These are phyloP conservation scores for Hipparchia sbordonii DNA, from an alignment of 2,888 invertebrate species.

Conservation along the genomic window DNA sequence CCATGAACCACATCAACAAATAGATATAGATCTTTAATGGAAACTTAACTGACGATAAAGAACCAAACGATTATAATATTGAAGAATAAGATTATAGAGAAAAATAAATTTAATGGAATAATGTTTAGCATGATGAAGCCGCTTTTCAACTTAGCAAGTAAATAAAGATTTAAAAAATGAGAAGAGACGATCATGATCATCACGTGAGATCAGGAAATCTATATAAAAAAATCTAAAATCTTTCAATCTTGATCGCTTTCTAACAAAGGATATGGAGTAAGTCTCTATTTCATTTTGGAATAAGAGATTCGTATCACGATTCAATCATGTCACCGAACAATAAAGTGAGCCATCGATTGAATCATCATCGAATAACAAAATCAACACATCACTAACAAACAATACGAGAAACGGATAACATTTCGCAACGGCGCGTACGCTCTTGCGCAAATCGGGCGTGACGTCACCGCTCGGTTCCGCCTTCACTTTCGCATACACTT, in stretches of 20 bases:
- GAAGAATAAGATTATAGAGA: too few relatives aligned
- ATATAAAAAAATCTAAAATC: too few relatives aligned
- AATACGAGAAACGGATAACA: conserved; percentile 56
- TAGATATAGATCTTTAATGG: too few relatives aligned
- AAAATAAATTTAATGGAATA: neutral
- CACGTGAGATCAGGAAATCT: too few relatives aligned
- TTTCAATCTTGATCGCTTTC: too few relatives aligned
- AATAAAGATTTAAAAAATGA: too few relatives aligned
- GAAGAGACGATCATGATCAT: too few relatives aligned
- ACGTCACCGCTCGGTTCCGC: conserved; percentile 78
- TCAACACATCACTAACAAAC: conserved; percentile 52
- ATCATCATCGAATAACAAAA: conserved; percentile 35
- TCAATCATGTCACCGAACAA: conserved; percentile 1
- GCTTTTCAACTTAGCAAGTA: neutral
- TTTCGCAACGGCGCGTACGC: conserved; percentile 69
- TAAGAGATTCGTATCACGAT: neutral
- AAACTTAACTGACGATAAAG: too few relatives aligned
- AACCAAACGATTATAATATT: too few relatives aligned
- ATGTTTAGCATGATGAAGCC: neutral
- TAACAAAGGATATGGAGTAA: too few relatives aligned
- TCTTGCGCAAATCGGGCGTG: conserved; percentile 75
- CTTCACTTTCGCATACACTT: conserved; percentile 82
- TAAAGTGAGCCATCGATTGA: neutral
- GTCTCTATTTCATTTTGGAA: too few relatives aligned
- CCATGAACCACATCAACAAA: too few relatives aligned